Conservation (phyloP, 2,113 vertebrate species). For the Clinocottus analis region DNA sequence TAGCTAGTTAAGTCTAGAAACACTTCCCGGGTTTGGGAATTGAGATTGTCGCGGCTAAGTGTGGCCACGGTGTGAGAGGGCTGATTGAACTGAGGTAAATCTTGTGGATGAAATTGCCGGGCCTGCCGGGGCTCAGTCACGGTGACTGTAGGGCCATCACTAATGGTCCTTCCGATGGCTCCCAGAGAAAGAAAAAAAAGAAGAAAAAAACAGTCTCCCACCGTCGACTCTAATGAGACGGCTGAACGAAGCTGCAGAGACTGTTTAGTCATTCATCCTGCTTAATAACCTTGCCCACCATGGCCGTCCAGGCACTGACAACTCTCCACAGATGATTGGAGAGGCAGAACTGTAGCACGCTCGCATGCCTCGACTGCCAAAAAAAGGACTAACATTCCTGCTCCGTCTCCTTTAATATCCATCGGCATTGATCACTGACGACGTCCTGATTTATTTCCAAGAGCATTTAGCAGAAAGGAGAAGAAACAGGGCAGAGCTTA, state of each 20-base stretch:
- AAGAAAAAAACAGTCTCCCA: slow-evolving; percentile 55
- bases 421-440: slow-evolving; percentile 74
- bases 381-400: slow-evolving; percentile 61
- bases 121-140: slow-evolving; percentile 50
- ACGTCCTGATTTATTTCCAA: slow-evolving; percentile 71
- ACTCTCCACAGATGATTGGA: slow-evolving; percentile 73
- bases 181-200: slow-evolving; percentile 45
- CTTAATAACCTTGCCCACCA: slow-evolving; percentile 78
- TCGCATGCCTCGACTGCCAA: slow-evolving; percentile 71
- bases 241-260: slow-evolving; percentile 69
- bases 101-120: slow-evolving; percentile 42
- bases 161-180: slow-evolving; percentile 73
- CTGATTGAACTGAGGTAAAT: slow-evolving; percentile 39
- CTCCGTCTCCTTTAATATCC: slow-evolving; percentile 73
- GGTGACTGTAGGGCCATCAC: slow-evolving; percentile 68
- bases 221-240: slow-evolving; percentile 76
- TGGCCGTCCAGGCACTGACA: slow-evolving; percentile 64
- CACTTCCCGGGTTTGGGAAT: slow-evolving; percentile 39
- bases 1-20: slow-evolving; percentile 30
- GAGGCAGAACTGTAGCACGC: slow-evolving; percentile 63
- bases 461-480: slow-evolving; percentile 64
- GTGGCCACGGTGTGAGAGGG: slow-evolving; percentile 24
- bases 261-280: slow-evolving; percentile 83
- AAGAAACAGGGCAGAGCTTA: slow-evolving; percentile 62
- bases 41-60: slow-evolving; percentile 29